phyloP scores from a whole-genome alignment of 2,888 invertebrate genomes.

The Drosophila yooni region DNA sequence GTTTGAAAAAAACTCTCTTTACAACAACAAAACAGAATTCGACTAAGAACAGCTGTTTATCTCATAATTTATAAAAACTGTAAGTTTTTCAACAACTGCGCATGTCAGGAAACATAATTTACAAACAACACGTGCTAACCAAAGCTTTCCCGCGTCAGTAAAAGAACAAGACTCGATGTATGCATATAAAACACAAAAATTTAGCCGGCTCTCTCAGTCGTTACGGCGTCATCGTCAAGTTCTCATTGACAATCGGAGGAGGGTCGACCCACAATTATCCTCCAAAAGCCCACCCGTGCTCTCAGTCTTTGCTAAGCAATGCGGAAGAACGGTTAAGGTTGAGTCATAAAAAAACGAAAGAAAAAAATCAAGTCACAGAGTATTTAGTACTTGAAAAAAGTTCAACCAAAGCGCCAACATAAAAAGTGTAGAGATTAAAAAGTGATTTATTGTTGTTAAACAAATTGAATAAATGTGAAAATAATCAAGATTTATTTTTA shows the following conservation, averaged over 20 bases:
- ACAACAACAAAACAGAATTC: not conserved
- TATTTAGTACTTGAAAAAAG: not conserved
- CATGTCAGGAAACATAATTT: slow-evolving; percentile 36
- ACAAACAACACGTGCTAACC: slow-evolving; percentile 51
- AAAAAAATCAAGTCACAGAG: not conserved
- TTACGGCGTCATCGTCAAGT: slow-evolving; percentile 21
- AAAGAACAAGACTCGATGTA: slow-evolving; percentile 6
- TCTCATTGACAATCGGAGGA: slow-evolving; percentile 28
- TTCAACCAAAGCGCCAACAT: slow-evolving; percentile 21
- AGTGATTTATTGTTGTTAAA: slow-evolving; percentile 1
- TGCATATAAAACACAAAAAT: not conserved
- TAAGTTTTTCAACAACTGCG: slow-evolving; percentile 31
- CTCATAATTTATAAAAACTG: slow-evolving; percentile 29
- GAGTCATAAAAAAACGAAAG: slow-evolving; percentile 32
- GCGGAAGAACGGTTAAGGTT: slow-evolving; percentile 60
- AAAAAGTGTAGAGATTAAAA: slow-evolving; percentile 49
- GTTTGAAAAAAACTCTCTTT: not conserved
- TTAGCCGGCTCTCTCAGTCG: slow-evolving; percentile 49
- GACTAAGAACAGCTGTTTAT: slow-evolving; percentile 41
- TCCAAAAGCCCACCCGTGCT: slow-evolving; percentile 22
- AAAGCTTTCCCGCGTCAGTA: slow-evolving; percentile 26
- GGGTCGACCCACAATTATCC: slow-evolving; percentile 13
- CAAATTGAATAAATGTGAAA: not conserved
- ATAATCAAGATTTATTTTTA: not conserved
- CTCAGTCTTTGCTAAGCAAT: slow-evolving; percentile 50